phyloP scores from a whole-genome alignment of 2,113 vertebrate species.

The Phylloscopus whistleri region DNA sequence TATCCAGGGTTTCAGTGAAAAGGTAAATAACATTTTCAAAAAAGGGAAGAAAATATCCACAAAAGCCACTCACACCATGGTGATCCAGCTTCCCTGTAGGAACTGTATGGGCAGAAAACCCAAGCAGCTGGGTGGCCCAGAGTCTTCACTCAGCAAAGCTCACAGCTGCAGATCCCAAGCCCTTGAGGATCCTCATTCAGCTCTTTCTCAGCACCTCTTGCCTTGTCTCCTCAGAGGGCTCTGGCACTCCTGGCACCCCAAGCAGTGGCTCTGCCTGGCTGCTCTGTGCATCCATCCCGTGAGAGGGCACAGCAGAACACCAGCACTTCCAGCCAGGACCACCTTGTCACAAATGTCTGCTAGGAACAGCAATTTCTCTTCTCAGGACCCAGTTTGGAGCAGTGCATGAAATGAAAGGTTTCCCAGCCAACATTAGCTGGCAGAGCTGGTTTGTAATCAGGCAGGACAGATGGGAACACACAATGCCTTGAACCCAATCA shows the following conservation, averaged over 20 bases:
- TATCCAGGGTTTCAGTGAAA: neutral
- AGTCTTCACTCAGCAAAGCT: neutral
- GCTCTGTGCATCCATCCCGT: neutral
- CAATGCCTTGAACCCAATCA: constrained; percentile 60
- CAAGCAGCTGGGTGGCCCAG: neutral
- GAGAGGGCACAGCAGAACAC: neutral
- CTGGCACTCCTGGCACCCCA: neutral
- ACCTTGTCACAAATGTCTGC: neutral
- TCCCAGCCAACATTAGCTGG: constrained; percentile 53
- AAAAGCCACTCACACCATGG: neutral
- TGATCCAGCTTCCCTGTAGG: neutral
- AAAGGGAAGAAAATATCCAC: neutral
- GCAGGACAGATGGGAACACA: constrained; percentile 48
- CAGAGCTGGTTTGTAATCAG: constrained; percentile 48
- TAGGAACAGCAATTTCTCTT: neutral
- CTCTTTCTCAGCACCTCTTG: neutral
- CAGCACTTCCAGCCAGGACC: neutral
- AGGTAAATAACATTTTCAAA: neutral
- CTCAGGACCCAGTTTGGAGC: neutral
- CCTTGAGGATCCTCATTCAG: neutral
- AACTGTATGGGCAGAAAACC: neutral
- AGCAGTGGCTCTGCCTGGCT: neutral
- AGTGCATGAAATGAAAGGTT: neutral
- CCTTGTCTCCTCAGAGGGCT: neutral
- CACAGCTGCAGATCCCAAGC: neutral